A percentile compares a stretch with the other conserved stretches of the same genome.
Conservation (phyloP, 2,888 invertebrate genomes). For the Cylloceria caligata region DNA sequence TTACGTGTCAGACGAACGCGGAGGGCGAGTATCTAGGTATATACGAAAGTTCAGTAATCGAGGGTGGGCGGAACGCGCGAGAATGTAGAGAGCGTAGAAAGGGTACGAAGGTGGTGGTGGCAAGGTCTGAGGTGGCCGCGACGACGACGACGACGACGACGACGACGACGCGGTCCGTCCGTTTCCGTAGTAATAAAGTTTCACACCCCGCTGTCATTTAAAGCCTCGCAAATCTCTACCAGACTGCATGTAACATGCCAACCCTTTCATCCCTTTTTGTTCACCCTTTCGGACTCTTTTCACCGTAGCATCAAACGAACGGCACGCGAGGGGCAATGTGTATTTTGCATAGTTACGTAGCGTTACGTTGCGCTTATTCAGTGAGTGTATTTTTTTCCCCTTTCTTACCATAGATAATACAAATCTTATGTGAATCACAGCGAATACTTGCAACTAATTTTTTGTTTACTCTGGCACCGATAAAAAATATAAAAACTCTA, state of each 20-base stretch:
- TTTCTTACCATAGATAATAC: neutral
- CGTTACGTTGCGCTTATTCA: constrained; percentile 5
- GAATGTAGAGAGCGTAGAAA: constrained; percentile 8
- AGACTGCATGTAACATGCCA: constrained; percentile 56
- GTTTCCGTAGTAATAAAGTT: constrained; percentile 70
- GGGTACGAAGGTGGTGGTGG: constrained; percentile 5
- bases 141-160: constrained; percentile 1
- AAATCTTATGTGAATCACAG: neutral
- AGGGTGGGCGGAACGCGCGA: constrained; percentile 2
- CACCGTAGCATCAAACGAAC: constrained; percentile 34
- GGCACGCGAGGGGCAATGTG: neutral
- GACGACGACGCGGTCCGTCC: constrained; percentile 53
- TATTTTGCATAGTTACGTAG: constrained; percentile 12
- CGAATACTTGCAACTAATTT: neutral
- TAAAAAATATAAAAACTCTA: constrained; percentile 12
- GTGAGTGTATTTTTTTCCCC: neutral
- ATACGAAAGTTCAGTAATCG: constrained; percentile 43
- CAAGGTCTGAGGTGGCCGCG: constrained; percentile 11
- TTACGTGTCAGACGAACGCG: neutral
- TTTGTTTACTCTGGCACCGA: neutral
- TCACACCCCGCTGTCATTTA: constrained; percentile 73
- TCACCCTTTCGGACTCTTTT: constrained; percentile 37
- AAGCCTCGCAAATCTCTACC: constrained; percentile 74
- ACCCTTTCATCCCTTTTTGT: constrained; percentile 30
- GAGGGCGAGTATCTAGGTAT: neutral